Conservation (phyloP, 1,140 invertebrate genomes). For the Sycobia sp. region DNA sequence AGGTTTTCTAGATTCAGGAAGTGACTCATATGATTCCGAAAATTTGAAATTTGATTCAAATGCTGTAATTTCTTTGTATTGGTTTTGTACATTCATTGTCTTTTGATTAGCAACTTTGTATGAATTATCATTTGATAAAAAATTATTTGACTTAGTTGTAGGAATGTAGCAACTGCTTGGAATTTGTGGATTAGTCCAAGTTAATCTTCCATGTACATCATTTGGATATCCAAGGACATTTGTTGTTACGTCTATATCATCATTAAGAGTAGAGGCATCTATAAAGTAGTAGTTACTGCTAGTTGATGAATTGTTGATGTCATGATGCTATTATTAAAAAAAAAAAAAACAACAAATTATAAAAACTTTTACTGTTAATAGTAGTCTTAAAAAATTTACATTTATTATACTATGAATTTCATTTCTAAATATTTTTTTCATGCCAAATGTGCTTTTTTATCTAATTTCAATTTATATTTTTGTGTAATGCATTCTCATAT, state of each 20-base stretch:
- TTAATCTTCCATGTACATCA: slow-evolving; percentile 2
- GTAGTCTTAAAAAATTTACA: too few species aligned
- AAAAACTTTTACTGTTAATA: too few species aligned
- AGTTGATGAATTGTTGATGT: slow-evolving; percentile 36
- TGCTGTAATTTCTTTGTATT: slow-evolving; percentile 44
- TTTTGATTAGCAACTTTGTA: slow-evolving; percentile 20
- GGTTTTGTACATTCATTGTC: slow-evolving; percentile 36
- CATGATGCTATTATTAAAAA: slow-evolving; percentile 18
- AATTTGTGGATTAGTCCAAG: slow-evolving; percentile 4
- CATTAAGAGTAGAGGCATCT: slow-evolving; percentile 73
- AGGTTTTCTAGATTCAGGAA: slow-evolving; percentile 44
- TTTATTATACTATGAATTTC: too few species aligned
- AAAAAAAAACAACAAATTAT: too few species aligned
- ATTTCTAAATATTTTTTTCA: too few species aligned
- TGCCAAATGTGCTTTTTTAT: too few species aligned
- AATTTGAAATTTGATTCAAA: slow-evolving; percentile 49
- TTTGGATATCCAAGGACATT: background rate
- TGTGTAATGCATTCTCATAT: too few species aligned
- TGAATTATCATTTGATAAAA: slow-evolving; percentile 10
- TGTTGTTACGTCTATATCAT: slow-evolving; percentile 61
- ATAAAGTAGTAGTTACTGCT: slow-evolving; percentile 69
- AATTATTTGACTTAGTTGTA: slow-evolving; percentile 3
- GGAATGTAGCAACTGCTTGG: slow-evolving; percentile 5
- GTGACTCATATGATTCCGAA: slow-evolving; percentile 47
- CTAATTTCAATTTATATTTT: too few species aligned